Conservation (phyloP, 2,797 vertebrate species). For the Pseudomugil tenellus region DNA sequence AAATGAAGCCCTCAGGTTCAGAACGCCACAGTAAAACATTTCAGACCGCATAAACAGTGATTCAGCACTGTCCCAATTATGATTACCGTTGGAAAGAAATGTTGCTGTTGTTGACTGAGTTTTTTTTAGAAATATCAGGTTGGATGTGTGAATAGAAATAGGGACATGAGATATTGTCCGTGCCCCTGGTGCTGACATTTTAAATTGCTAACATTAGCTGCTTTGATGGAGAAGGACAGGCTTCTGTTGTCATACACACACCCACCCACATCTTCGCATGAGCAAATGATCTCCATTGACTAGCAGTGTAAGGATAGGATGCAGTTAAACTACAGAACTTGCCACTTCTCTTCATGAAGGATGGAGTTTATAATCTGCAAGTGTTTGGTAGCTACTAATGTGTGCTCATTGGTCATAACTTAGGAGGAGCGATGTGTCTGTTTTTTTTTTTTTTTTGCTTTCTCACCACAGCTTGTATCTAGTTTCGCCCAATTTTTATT, state of each 20-base stretch:
- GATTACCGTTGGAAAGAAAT: slow-evolving; percentile 4
- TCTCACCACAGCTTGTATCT: slow-evolving; percentile 53
- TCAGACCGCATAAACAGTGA: slow-evolving; percentile 23
- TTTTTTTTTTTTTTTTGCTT: slow-evolving; percentile 30
- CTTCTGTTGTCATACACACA: slow-evolving; percentile 10
- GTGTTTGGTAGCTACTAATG: slow-evolving; percentile 21
- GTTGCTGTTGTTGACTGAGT: slow-evolving; percentile 30
- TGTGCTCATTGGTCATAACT: slow-evolving; percentile 27
- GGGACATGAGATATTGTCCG: slow-evolving; percentile 44
- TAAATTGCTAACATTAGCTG: slow-evolving; percentile 41
- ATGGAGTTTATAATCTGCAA: slow-evolving; percentile 34
- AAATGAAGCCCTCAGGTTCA: slow-evolving; percentile 12
- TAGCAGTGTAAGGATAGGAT: slow-evolving; percentile 35
- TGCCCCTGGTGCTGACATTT: slow-evolving; percentile 64
- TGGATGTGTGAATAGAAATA: slow-evolving; percentile 58
- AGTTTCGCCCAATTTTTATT: slow-evolving; percentile 13
- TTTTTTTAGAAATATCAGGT: slow-evolving; percentile 28
- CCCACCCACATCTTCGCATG: slow-evolving; percentile 1
- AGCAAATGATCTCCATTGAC: slow-evolving; percentile 44
- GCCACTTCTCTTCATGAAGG: slow-evolving; percentile 30
- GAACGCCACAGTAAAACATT: slow-evolving; percentile 1
- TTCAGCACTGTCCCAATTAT: slow-evolving; percentile 41
- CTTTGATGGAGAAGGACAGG: slow-evolving; percentile 45
- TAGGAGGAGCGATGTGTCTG: slow-evolving; percentile 25
- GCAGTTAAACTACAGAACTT: slow-evolving; percentile 48